Base-by-base conservation (phyloP, 2,797 vertebrate genomes). In the Glossophaga mutica region DNA sequence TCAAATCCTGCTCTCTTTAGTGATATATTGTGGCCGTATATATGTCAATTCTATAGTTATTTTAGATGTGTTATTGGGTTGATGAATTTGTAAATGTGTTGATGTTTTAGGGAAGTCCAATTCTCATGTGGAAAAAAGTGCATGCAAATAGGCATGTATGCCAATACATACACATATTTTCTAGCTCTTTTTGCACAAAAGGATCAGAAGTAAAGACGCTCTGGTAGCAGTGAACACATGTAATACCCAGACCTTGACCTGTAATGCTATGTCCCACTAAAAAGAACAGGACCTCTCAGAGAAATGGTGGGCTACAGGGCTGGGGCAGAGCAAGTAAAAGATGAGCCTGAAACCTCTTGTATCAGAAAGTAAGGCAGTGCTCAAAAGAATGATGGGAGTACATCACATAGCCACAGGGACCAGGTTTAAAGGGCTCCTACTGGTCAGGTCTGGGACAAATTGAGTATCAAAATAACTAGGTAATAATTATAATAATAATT, bases 51-150 rank as follows among this genome's bases (percentile, higher is more conserved):
- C 34, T 91, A 18, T 87, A 91, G 93, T 37, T 87, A 52, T 85
- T 92, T 82, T 91, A 87, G 26, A 32, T 77, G 9, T 85, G 62
- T 83, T 89, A 52, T 26, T 91, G 39, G 9, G 5, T 71, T 81
- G 50, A 76, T 90, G 12, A 68, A 94, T 81, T 86, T 90, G 21
- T 92, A 65, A 86, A 73, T 86, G 10, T 82, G 29, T 83, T 94
- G 46, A 39, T 95, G 19, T 70, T 91, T 96, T 88, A 48, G 55
- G 46, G 59, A 78, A 59, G 8, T 78, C 48, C 26, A 48, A 1
- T 77, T 91, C 50, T 94, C 46, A 92, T 29, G 42, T 46, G 42
- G 52, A 52, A 91, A 90, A 91, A 73, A 16, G 16, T 59, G 52
- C n/a, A 73, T 71, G 9, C 22, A 92, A 11, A 67, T 82, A 81